phyloP scores from a whole-genome alignment of 1,140 invertebrate species.

The Pogonognathellus flavescens region DNA sequence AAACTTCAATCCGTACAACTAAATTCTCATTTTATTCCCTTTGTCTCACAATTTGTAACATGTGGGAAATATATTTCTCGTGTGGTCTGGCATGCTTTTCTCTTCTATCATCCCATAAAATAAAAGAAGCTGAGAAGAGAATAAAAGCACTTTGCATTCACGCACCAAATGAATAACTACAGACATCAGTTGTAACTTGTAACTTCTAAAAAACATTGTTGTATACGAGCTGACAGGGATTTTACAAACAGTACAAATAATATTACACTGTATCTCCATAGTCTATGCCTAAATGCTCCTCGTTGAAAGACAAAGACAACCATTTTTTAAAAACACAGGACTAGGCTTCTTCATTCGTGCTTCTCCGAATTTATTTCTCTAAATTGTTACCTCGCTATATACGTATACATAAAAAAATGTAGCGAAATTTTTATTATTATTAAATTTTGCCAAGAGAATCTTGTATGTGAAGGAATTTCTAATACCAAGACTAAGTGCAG shows the following conservation, averaged over 20 bases:
- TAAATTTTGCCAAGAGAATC: too few relatives aligned
- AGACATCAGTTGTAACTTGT: neutral
- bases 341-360: too few relatives aligned
- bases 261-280: neutral
- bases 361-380: too few relatives aligned
- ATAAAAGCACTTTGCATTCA: neutral
- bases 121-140: neutral
- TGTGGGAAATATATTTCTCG: constrained; percentile 25
- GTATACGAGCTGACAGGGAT: neutral
- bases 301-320: neutral
- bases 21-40: constrained; percentile 8
- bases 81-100: constrained; percentile 1
- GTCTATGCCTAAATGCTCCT: neutral
- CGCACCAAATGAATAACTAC: neutral
- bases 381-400: too few relatives aligned
- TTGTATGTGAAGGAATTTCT: too few relatives aligned
- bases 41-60: constrained; percentile 11
- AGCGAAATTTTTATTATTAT: too few relatives aligned
- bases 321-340: neutral
- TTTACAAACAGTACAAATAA: neutral
- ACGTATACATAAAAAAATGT: too few relatives aligned
- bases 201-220: neutral
- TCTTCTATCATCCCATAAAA: neutral
- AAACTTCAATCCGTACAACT: neutral
- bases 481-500: too few relatives aligned